Conservation (phyloP, 2,888 invertebrate genomes). For the Xestoiulus laeticollis region DNA sequence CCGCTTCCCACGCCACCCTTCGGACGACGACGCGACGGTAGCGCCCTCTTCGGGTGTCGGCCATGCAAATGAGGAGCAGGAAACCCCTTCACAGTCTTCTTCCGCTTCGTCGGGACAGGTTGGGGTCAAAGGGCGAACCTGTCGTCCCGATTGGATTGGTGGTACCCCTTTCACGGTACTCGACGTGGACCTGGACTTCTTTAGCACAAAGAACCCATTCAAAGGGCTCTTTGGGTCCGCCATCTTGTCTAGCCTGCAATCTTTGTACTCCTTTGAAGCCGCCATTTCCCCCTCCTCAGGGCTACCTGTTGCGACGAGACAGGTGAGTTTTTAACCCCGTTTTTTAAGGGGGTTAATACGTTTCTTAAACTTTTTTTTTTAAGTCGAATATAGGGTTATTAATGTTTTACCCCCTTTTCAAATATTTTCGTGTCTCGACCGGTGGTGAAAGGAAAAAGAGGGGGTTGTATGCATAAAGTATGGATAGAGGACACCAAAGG, state of each 20-base stretch:
- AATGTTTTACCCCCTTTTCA: slow-evolving; percentile 9
- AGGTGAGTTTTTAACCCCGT: neutral
- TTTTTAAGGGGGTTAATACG: neutral
- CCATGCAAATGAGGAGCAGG: neutral
- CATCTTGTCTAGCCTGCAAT: slow-evolving; percentile 47
- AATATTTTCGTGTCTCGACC: neutral
- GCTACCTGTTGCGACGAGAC: slow-evolving; percentile 46
- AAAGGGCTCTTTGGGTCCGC: neutral
- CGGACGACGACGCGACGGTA: neutral
- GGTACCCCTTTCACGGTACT: slow-evolving; percentile 45
- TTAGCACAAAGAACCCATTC: slow-evolving; percentile 52
- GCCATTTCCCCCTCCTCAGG: neutral
- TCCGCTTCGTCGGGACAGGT: neutral
- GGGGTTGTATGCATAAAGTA: neutral
- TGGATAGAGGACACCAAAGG: neutral
- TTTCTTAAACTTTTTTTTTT: too few species aligned
- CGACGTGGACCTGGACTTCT: slow-evolving; percentile 51
- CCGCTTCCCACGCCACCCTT: neutral
- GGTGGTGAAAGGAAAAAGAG: neutral
- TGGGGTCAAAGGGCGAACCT: slow-evolving; percentile 3
- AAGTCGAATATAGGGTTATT: neutral
- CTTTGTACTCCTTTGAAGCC: slow-evolving; percentile 49
- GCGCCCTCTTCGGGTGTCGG: neutral
- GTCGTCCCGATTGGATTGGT: neutral
- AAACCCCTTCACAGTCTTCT: slow-evolving; percentile 4